Conservation (phyloP, 1,140 invertebrate species). For the Aphaenogaster floridana region DNA sequence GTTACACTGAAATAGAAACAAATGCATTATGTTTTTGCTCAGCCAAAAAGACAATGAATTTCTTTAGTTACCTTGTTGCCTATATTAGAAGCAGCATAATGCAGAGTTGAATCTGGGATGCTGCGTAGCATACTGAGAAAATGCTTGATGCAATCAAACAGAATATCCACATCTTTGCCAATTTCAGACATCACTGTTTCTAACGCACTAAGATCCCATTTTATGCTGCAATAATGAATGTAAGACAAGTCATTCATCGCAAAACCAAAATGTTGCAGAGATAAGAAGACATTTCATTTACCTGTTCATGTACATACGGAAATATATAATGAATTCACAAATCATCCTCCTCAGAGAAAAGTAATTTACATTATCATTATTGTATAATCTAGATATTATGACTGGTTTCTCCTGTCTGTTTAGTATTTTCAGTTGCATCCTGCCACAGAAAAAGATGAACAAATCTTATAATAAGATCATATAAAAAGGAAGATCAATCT, state of each 20-base stretch:
- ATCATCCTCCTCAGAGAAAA: conserved; percentile 77
- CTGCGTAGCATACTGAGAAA: conserved; percentile 78
- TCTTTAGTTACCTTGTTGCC: conserved; percentile 82
- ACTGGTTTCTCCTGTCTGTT: conserved; percentile 75
- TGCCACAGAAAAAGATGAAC: conserved; percentile 50
- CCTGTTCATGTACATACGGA: conserved; percentile 81
- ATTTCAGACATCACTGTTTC: conserved; percentile 73
- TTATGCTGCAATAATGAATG: conserved; percentile 76
- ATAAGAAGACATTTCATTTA: conserved; percentile 57
- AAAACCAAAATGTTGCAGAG: conserved; percentile 24
- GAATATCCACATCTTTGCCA: conserved; percentile 76
- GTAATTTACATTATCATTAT: conserved; percentile 74
- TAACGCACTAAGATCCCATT: conserved; percentile 73
- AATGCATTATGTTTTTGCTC: conserved; percentile 32
- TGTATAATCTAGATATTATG: conserved; percentile 53
- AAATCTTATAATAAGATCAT: no score
- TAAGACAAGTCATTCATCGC: background rate
- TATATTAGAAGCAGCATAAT: conserved; percentile 81
- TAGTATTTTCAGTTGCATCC: conserved; percentile 82
- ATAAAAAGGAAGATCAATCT: background rate
- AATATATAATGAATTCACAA: conserved; percentile 80
- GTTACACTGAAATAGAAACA: conserved; percentile 77
- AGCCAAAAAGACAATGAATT: conserved; percentile 10
- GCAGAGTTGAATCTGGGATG: conserved; percentile 83
- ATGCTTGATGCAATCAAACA: conserved; percentile 75